These are phyloP conservation scores for Sminthurides bifidus DNA, from an alignment of 1,140 invertebrate species.

Conservation along the genomic window DNA sequence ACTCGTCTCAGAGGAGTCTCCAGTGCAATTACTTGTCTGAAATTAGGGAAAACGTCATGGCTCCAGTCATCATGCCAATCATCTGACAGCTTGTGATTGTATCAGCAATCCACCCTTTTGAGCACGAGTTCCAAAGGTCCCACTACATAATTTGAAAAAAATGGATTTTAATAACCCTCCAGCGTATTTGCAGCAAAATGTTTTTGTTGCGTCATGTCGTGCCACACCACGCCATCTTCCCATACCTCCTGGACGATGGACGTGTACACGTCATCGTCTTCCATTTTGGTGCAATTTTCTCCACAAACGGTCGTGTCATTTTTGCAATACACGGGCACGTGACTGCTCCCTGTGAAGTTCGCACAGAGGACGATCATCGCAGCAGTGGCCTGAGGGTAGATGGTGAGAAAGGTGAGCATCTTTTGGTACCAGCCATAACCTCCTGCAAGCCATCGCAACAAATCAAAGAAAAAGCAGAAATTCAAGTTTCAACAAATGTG, in stretches of 20 bases:
- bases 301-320: not conserved
- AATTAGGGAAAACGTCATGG: conserved; percentile 5
- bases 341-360: conserved; percentile 8
- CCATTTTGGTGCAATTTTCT: not conserved
- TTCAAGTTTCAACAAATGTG: too few relatives aligned
- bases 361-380: conserved; percentile 22
- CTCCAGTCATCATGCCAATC: conserved; percentile 16
- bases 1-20: not conserved
- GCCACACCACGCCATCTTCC: too few relatives aligned
- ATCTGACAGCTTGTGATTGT: conserved; percentile 20
- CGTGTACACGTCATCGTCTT: not conserved
- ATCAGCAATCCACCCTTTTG: conserved; percentile 11
- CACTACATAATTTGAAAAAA: conserved; percentile 11
- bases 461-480: too few relatives aligned
- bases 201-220: not conserved
- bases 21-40: conserved; percentile 11
- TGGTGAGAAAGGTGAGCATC: conserved; percentile 8
- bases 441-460: too few relatives aligned
- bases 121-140: conserved; percentile 12
- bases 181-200: not conserved
- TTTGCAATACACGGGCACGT: conserved; percentile 8
- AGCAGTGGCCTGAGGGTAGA: conserved; percentile 16
- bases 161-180: not conserved
- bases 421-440: conserved; percentile 21
- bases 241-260: conserved; percentile 21